Base-by-base conservation (phyloP, 2,888 invertebrate genomes). In the Abrostola triplasia region DNA sequence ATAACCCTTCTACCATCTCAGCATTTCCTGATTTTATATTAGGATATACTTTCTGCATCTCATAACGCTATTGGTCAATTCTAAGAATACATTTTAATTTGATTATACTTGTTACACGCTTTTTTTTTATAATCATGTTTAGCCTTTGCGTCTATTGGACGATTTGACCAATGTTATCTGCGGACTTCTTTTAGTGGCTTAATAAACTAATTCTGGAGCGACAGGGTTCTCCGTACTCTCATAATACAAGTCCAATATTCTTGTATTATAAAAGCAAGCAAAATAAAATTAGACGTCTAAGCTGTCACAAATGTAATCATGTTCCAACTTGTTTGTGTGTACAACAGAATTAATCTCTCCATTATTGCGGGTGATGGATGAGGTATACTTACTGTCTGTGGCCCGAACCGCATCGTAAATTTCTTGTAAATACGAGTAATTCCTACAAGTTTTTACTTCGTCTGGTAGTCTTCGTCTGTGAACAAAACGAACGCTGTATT, bases 361-460 rank as follows among this genome's bases (percentile, higher is more conserved):
- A 70, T 77, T 76, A 72, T 64, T 68, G 66, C 36, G 62, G 61
- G 54, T 68, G 70, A 78, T 67, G 52, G 57, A 79, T 78, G 49
- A 13, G 44, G 60, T 12, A 59, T 78, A 93, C 94, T 96, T 93
- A 96, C 96, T 96, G 90, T 95, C 95, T 76, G 96, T 95, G 67
- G 95, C 95, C 71, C 95, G 94, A 44, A 96, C 94, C 37, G 96
- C 95, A 82, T 97, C 97, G 84, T 96, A 96, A 87, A 97, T 95
- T 92, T 97, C 97, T 90, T 97, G 96, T 83, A 97, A 92, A 85
- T 97, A 96, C 79, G 96, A 96, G 85, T 97, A 97, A 89, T 97
- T 96, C 81, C 95, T 95, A 86, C 96, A 96, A 60, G 93, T 92
- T 71, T 94, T 95, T 57, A 96, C 95, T 80, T 96, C 96, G 77